These are phyloP conservation scores for Parelbella ahira DNA, from an alignment of 2,888 invertebrate genomes.

Conservation along the genomic window DNA sequence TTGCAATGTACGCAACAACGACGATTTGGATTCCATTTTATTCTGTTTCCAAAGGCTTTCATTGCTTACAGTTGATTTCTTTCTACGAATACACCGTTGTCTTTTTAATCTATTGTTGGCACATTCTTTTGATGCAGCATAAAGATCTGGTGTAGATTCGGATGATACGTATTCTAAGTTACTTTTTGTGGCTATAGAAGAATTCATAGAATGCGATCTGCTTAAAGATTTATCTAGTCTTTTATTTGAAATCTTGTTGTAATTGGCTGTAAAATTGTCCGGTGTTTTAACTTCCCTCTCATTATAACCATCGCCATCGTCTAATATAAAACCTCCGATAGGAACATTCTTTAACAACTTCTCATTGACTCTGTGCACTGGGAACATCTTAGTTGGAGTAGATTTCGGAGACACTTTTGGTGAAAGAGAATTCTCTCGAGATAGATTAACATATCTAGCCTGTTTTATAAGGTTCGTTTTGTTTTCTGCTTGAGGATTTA, in stretches of 20 bases:
- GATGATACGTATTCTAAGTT: conserved; percentile 49
- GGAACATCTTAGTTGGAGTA: conserved; percentile 55
- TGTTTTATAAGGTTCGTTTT: conserved; percentile 69
- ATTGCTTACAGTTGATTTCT: conserved; percentile 69
- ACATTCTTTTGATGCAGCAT: conserved; percentile 44
- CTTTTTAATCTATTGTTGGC: conserved; percentile 68
- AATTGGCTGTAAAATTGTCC: conserved; percentile 45
- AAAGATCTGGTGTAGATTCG: conserved; percentile 66
- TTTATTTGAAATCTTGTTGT: conserved; percentile 35
- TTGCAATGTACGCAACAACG: conserved; percentile 60
- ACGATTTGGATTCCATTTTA: conserved; percentile 44
- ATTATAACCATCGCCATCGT: conserved; percentile 70
- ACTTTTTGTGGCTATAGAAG: conserved; percentile 40
- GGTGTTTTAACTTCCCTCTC: conserved; percentile 76
- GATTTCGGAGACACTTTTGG: conserved; percentile 67
- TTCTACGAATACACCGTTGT: conserved; percentile 80
- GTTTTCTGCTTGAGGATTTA: conserved; percentile 63
- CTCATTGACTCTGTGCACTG: conserved; percentile 57
- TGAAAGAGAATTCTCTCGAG: conserved; percentile 69
- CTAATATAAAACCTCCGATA: conserved; percentile 68
- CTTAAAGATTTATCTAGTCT: conserved; percentile 38
- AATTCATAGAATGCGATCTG: conserved; percentile 65
- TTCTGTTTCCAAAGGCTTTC: conserved; percentile 57
- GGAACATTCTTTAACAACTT: conserved; percentile 67
- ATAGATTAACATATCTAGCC: conserved; percentile 65